Evolutionary conservation across 2,797 vertebrate species (phyloP).

Genomic region (Micrastur ruficollis): DNA sequence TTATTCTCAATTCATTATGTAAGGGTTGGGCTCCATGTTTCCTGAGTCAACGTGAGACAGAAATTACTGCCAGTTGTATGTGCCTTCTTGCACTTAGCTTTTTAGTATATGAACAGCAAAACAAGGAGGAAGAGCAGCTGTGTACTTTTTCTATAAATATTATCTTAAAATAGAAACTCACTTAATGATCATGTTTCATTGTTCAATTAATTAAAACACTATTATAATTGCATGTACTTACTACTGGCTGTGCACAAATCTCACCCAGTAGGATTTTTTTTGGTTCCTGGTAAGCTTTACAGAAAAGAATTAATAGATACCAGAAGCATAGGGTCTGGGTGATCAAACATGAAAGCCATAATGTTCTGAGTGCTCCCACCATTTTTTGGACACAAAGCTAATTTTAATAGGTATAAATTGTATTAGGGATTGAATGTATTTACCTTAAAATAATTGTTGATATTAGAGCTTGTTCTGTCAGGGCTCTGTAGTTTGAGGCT

Average conservation of each 20-base stretch:
- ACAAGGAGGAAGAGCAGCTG: not conserved
- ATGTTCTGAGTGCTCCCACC: not conserved
- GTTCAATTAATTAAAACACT: not conserved
- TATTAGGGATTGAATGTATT: not conserved
- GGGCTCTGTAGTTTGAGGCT: not conserved
- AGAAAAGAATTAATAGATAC: not conserved
- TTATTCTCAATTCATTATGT: not conserved
- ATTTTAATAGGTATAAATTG: not conserved
- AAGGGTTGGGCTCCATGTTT: not conserved
- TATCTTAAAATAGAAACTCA: not conserved
- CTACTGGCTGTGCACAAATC: not conserved
- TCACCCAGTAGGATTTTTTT: not conserved
- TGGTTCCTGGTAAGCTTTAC: not conserved
- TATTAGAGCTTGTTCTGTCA: not conserved
- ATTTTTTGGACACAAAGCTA: not conserved
- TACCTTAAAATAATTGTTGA: not conserved
- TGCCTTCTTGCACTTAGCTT: not conserved
- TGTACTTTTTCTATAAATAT: not conserved
- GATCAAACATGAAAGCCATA: fast-evolving
- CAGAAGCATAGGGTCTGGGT: not conserved
- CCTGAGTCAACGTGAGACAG: not conserved
- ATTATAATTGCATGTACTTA: not conserved
- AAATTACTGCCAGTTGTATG: not conserved
- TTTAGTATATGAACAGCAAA: not conserved
- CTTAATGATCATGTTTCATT: not conserved